Conservation (phyloP, 2,888 invertebrate genomes). For the Xestia c-nigrum region DNA sequence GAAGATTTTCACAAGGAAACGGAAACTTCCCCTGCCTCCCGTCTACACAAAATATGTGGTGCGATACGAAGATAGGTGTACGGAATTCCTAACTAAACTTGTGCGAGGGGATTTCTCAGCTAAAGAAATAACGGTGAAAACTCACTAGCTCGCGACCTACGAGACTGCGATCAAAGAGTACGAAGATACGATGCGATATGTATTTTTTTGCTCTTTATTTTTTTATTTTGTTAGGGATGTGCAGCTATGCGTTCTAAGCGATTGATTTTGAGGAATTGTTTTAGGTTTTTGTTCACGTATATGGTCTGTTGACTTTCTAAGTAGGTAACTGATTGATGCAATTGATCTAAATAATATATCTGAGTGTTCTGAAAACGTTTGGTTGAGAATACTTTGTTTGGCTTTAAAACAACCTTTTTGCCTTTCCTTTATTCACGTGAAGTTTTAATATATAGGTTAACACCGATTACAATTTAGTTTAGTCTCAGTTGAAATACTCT, state of each 20-base stretch:
- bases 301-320: not conserved
- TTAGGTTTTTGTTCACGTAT: not conserved
- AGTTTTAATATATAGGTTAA: not conserved
- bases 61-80: constrained; percentile 83
- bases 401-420: not conserved
- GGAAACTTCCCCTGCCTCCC: constrained; percentile 77
- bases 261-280: constrained; percentile 40
- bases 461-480: not conserved
- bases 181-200: constrained; percentile 63
- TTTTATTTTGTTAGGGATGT: constrained; percentile 54
- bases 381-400: not conserved
- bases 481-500: not conserved
- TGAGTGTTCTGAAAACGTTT: not conserved
- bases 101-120: constrained; percentile 80
- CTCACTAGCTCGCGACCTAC: constrained; percentile 72
- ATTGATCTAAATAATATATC: too few species aligned
- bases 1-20: constrained; percentile 77
- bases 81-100: constrained; percentile 86
- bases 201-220: constrained; percentile 55
- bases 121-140: constrained; percentile 83
- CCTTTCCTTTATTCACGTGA: not conserved
- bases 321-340: not conserved
- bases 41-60: constrained; percentile 83
- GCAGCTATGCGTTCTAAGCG: constrained; percentile 47
- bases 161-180: constrained; percentile 70